Conservation (phyloP, 2,113 vertebrate species). For the Pungitius pungitius region DNA sequence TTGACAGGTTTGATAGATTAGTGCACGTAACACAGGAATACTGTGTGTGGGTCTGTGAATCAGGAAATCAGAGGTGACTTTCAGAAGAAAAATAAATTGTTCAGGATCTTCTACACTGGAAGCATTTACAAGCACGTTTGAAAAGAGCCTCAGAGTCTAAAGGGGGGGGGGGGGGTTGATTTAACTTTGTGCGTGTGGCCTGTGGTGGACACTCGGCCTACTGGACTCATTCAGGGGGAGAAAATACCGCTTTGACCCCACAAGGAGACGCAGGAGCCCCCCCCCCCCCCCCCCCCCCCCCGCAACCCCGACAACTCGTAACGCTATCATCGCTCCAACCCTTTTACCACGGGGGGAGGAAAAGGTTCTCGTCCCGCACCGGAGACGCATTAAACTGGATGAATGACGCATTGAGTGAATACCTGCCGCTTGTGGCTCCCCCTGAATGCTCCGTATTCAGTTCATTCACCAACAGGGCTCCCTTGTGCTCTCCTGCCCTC, state of each 20-base stretch:
- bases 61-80: conserved; percentile 30
- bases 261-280: conserved; percentile 21
- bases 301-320: neutral
- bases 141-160: conserved; percentile 66
- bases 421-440: conserved; percentile 40
- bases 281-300: no score
- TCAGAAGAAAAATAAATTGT: conserved; percentile 50
- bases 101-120: conserved; percentile 40
- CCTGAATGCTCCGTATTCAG: conserved; percentile 56
- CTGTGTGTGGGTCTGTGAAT: conserved; percentile 1
- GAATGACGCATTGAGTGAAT: conserved; percentile 43
- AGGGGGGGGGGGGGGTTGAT: conserved; percentile 61
- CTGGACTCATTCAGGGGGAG: neutral
- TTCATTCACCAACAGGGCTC: conserved; percentile 20
- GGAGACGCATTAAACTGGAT: conserved; percentile 37
- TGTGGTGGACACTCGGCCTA: conserved; percentile 36
- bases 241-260: conserved; percentile 45
- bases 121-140: conserved; percentile 67
- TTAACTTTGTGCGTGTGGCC: conserved; percentile 62
- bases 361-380: conserved; percentile 19
- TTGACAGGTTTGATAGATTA: conserved; percentile 31
- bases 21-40: conserved; percentile 12
- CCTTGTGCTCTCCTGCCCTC: conserved; percentile 46
- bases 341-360: conserved; percentile 39
- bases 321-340: conserved; percentile 30